These are phyloP conservation scores for Oryctolagus cuniculus DNA, from an alignment of 2,113 vertebrate species.

Conservation along the genomic window mOryCun1.1 NC_091445.1:91344501-91345000, in stretches of 20 bases:
- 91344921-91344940: background rate
- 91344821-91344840: background rate
- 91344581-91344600: background rate
- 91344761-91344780: background rate
- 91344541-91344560: background rate
- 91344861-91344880: background rate
- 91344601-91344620: background rate
- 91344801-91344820: background rate
- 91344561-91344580: background rate
- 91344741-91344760: background rate
- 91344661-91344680: background rate
- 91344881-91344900: background rate
- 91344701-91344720: background rate
- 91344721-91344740: background rate
- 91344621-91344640: background rate
- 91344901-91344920: background rate
- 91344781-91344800: background rate
- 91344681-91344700: accelerated
- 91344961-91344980: background rate
- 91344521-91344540: background rate
- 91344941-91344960: background rate
- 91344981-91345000: background rate
- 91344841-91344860: background rate
- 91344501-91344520: background rate
- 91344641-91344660: background rate